Conservation (phyloP, 2,888 invertebrate species). For the Xestia xanthographa region DNA sequence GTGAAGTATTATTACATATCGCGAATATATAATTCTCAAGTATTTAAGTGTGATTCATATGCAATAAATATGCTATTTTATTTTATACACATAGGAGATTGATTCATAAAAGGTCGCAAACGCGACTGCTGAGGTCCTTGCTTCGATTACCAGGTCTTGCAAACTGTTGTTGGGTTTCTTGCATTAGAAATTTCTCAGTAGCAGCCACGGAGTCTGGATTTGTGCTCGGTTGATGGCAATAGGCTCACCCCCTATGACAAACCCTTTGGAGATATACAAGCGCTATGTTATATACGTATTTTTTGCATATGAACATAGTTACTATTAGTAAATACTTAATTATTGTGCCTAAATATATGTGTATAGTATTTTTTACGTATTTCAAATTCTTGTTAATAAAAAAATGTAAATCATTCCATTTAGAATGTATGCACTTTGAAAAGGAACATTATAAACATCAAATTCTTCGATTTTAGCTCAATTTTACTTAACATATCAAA, state of each 20-base stretch:
- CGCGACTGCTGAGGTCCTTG: too few species aligned
- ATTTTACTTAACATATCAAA: slow-evolving; percentile 55
- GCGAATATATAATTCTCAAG: slow-evolving; percentile 37
- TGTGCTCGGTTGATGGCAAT: neutral
- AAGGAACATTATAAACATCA: slow-evolving; percentile 19
- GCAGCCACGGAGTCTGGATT: too few species aligned
- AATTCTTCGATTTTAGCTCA: slow-evolving; percentile 59
- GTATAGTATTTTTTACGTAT: slow-evolving; percentile 64
- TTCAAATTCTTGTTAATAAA: slow-evolving; percentile 32
- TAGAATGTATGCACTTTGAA: slow-evolving; percentile 30
- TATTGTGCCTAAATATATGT: slow-evolving; percentile 64
- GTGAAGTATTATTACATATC: slow-evolving; percentile 55
- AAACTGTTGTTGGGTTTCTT: too few species aligned
- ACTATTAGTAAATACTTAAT: slow-evolving; percentile 54
- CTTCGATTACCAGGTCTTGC: too few species aligned
- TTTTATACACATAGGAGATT: neutral
- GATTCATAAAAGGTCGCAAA: too few species aligned
- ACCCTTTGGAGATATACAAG: rapidly evolving
- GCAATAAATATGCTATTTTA: slow-evolving; percentile 37
- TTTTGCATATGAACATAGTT: slow-evolving; percentile 47
- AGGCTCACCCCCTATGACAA: neutral
- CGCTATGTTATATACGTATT: slow-evolving; percentile 3
- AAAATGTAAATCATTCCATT: slow-evolving; percentile 52
- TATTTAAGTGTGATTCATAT: slow-evolving; percentile 38
- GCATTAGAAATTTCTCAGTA: too few species aligned